Evolutionary conservation across 2,113 vertebrate genomes (phyloP).

Genomic region (Pogona vitticeps): DNA sequence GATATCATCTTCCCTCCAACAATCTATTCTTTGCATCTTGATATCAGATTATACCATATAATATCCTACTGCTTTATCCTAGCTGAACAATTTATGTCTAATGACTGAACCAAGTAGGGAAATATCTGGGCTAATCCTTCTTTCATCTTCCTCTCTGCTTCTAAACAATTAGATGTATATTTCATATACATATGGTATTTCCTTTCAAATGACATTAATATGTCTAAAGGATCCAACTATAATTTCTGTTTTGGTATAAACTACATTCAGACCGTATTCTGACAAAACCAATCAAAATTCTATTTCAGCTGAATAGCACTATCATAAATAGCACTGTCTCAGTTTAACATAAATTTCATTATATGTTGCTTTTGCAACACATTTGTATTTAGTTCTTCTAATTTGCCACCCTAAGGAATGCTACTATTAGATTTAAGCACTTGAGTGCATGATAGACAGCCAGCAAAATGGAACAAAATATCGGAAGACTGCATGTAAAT

Average conservation of each 20-base stretch:
- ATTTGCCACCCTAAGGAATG: background rate
- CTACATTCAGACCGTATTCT: background rate
- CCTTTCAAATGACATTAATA: constrained; percentile 10
- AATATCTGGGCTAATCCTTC: constrained; percentile 17
- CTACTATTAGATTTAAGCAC: background rate
- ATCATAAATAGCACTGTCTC: background rate
- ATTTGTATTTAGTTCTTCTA: background rate
- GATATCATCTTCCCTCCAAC: constrained; percentile 5
- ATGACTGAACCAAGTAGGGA: background rate
- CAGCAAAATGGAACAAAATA: too few species aligned
- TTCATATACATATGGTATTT: constrained; percentile 8
- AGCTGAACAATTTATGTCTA: constrained; percentile 8
- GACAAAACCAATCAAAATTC: background rate
- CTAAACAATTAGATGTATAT: constrained; percentile 13
- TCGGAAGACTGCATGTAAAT: too few species aligned
- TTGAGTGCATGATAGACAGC: too few species aligned
- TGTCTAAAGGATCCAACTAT: constrained; percentile 1
- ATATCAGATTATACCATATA: constrained; percentile 3
- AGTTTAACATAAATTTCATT: background rate
- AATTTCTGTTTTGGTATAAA: constrained; percentile 12
- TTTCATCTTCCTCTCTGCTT: constrained; percentile 6
- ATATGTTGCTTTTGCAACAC: background rate
- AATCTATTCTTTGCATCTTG: background rate
- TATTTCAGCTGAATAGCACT: background rate
- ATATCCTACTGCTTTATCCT: background rate